These are phyloP conservation scores for Psilopsiagon aymara DNA, from an alignment of 2,113 vertebrate species.

Conservation along the genomic window DNA sequence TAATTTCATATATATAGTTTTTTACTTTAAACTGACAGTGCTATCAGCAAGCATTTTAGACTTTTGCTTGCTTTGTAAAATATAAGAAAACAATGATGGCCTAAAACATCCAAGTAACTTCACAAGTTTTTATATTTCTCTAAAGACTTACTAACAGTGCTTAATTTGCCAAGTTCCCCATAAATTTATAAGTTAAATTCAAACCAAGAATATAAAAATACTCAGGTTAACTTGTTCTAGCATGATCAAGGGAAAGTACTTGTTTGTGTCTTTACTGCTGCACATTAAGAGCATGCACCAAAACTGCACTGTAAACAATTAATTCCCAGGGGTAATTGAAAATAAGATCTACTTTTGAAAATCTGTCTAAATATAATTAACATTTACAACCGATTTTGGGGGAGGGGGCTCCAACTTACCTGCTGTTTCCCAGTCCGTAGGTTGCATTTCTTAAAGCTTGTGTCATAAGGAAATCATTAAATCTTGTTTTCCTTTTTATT, in stretches of 20 bases:
- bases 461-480: slow-evolving; percentile 86
- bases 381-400: background rate
- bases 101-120: background rate
- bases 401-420: slow-evolving; percentile 83
- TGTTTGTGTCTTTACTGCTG: background rate
- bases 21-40: background rate
- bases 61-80: background rate
- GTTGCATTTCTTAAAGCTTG: slow-evolving; percentile 72
- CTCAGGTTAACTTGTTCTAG: background rate
- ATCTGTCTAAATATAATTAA: slow-evolving; percentile 11
- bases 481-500: slow-evolving; percentile 67
- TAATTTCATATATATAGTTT: background rate
- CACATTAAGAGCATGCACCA: background rate
- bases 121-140: background rate
- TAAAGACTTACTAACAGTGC: background rate
- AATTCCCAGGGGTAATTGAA: background rate
- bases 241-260: background rate
- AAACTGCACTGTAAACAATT: background rate
- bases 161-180: background rate
- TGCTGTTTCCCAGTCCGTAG: slow-evolving; percentile 78
- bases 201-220: background rate
- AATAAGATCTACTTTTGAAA: background rate
- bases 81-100: background rate
- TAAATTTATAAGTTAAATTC: background rate
- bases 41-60: background rate